Base-by-base conservation (phyloP, 2,797 vertebrate species). In the Gymnocypris eckloni region DNA sequence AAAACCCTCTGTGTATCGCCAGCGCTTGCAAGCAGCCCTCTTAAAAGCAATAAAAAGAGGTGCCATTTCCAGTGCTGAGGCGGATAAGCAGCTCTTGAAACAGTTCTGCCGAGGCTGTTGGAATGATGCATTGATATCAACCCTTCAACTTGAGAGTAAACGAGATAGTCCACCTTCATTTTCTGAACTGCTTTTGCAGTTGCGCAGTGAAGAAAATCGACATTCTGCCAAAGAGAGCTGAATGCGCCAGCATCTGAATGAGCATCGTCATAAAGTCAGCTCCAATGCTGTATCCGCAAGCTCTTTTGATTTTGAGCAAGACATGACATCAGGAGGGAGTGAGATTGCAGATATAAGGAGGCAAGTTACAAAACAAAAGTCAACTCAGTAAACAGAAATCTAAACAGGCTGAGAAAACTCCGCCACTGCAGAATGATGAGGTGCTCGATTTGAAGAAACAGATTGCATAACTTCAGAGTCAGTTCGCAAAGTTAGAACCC, bases 191-290 rank as follows among this genome's bases (percentile, higher is more conserved):
- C 22, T 82, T 15, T 6, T 88, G 4, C 70, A 82, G 5, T 8
- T 88, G 9, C n/a, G 72, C 13, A 81, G 37, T 13, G 79, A 78
- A 43, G 79, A 88, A 41, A 64, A 87, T n/a, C 33, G 20, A 71
- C 61, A 88, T 2, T 66, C 43, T 11, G 48, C 45, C 5, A 86
- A 88, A 69, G 28, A 75, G 4, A 71, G 69, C 9, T 71, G 61
- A 3, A 82, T 83, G 87, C 87, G 39, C 9, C 64, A 86, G n/a
- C 79, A 89, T 41, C 41, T 88, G 69, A 87, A 76, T 72, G 41
- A 15, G 70, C 70, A 72, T 45, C 25, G 28, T 15, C 48, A 77
- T 28, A 77, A 13, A 54, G 73, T 54, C 13, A 54, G 73, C 28
- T 76, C 48, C 1, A 28, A 54, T 37, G 50, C 11, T 5, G 48